Evolutionary conservation across 2,113 vertebrate species (phyloP).

Genomic region (Corynorhinus townsendii): DNA sequence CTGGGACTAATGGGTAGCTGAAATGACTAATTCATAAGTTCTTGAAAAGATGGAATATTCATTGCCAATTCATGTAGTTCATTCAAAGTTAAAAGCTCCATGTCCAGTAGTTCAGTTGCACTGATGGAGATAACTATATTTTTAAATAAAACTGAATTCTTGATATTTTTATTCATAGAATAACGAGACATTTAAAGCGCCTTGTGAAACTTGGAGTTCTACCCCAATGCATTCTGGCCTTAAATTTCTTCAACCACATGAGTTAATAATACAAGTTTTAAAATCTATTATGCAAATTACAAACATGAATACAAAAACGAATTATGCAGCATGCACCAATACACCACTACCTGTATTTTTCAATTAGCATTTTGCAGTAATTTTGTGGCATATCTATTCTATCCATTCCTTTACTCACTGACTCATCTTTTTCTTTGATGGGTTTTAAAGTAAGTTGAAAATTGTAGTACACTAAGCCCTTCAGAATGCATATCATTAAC

Average conservation of each 20-base stretch:
- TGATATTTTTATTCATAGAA: not conserved
- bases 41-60: slow-evolving; percentile 13
- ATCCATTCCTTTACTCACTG: not conserved
- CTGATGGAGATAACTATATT: not conserved
- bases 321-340: not conserved
- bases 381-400: not conserved
- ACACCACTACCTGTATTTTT: not conserved
- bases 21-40: slow-evolving; percentile 47
- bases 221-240: not conserved
- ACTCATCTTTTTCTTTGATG: not conserved
- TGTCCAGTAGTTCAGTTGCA: not conserved
- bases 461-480: not conserved
- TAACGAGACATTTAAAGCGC: slow-evolving; percentile 1
- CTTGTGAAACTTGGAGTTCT: not conserved
- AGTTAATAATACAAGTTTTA: not conserved
- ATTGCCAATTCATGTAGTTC: not conserved
- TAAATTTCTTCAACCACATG: not conserved
- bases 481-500: not conserved
- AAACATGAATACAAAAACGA: not conserved
- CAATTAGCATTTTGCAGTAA: not conserved
- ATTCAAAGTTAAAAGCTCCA: not conserved
- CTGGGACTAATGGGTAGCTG: not conserved
- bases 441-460: slow-evolving; percentile 12
- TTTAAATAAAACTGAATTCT: slow-evolving; percentile 33
- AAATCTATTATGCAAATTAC: not conserved